Evolutionary conservation across 2,113 vertebrate genomes (phyloP).

Genomic region (Hiodon alosoides): DNA sequence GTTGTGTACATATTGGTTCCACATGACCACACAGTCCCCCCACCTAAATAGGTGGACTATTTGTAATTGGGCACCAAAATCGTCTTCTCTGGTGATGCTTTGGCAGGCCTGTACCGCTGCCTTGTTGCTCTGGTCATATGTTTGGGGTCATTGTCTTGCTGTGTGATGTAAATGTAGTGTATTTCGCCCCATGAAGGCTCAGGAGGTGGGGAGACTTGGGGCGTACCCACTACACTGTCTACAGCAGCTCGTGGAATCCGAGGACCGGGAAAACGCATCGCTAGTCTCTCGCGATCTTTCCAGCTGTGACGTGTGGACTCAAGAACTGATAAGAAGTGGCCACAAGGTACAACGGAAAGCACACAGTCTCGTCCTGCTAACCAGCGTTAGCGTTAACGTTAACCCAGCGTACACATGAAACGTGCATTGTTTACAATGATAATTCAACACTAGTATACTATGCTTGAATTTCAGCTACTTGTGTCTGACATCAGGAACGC

Average conservation of each 20-base stretch:
- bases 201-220: slow-evolving; percentile 18
- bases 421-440: not conserved
- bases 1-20: too few species aligned
- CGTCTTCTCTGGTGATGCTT: too few species aligned
- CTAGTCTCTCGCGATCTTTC: not conserved
- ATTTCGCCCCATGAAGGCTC: not conserved
- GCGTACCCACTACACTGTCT: slow-evolving; percentile 38
- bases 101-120: not conserved
- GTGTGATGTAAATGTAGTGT: not conserved
- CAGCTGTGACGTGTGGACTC: slow-evolving; percentile 32
- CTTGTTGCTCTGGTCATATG: not conserved
- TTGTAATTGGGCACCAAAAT: too few species aligned
- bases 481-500: slow-evolving; percentile 34
- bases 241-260: slow-evolving; percentile 11
- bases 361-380: not conserved
- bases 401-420: not conserved
- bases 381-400: not conserved
- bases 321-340: slow-evolving; percentile 24
- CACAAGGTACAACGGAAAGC: slow-evolving; percentile 23
- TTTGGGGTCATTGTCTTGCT: not conserved
- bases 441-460: not conserved
- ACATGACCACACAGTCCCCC: too few species aligned
- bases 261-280: slow-evolving; percentile 4
- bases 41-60: too few species aligned
- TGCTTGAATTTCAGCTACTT: slow-evolving; percentile 30